Evolutionary conservation across 2,888 invertebrate genomes (phyloP).

Genomic region (Steinernema hermaphroditum): DNA sequence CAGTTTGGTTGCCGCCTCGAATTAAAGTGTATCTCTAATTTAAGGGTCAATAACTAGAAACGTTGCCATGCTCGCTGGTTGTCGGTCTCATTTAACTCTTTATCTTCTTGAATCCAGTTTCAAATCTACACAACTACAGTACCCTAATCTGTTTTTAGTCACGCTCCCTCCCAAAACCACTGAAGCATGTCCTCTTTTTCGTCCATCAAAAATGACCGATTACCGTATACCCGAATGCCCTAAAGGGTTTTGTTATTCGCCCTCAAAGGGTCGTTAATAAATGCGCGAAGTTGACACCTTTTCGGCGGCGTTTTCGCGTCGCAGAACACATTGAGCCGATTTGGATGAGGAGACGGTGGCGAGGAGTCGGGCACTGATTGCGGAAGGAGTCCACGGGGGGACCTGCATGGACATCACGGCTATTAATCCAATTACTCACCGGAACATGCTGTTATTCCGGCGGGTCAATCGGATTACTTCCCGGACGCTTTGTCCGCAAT

Average conservation of each 20-base stretch:
- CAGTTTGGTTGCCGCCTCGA: too few relatives aligned
- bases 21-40: too few relatives aligned
- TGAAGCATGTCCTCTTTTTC: too few relatives aligned
- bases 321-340: conserved; percentile 26
- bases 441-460: conserved; percentile 28
- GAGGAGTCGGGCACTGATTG: too few relatives aligned
- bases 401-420: neutral
- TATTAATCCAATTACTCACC: conserved; percentile 30
- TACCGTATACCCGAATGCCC: conserved; percentile 21
- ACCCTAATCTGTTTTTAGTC: too few relatives aligned
- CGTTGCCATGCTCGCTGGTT: too few relatives aligned
- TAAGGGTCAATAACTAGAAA: too few relatives aligned
- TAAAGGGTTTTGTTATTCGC: conserved; percentile 28
- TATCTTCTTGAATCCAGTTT: too few relatives aligned
- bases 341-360: conserved; percentile 1
- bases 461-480: conserved; percentile 28
- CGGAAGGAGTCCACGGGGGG: too few relatives aligned
- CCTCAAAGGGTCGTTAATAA: conserved; percentile 27
- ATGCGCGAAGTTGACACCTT: conserved; percentile 26
- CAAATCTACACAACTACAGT: too few relatives aligned
- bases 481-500: conserved; percentile 15
- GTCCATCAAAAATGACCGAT: neutral
- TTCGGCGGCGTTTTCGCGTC: conserved; percentile 31
- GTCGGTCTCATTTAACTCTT: too few relatives aligned
- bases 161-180: too few relatives aligned